Evolutionary conservation across 2,888 invertebrate genomes (phyloP).

Genomic region (Drosophila seclusa): DNA sequence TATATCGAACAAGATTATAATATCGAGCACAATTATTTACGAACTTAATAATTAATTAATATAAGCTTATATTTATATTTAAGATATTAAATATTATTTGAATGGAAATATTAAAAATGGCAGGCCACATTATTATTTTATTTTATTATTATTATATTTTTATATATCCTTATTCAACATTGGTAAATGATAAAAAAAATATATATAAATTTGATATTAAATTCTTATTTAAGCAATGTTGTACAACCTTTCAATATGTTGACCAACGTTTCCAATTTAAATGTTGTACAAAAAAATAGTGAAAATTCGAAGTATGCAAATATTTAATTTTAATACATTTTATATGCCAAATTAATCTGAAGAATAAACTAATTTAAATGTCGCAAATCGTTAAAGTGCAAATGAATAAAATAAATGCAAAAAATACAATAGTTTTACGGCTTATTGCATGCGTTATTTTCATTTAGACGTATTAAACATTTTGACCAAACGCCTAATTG

Average conservation of each 20-base stretch:
- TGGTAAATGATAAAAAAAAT: neutral
- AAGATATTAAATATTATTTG: neutral
- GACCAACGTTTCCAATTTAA: neutral
- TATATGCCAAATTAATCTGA: neutral
- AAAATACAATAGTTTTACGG: neutral
- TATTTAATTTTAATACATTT: neutral
- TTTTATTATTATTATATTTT: neutral
- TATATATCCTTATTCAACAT: neutral
- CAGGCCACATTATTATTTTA: neutral
- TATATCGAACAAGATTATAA: neutral
- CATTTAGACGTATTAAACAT: neutral
- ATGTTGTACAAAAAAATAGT: neutral
- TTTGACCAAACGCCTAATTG: conserved; percentile 30
- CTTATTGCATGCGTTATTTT: neutral
- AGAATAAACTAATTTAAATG: too few relatives aligned
- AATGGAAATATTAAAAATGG: neutral
- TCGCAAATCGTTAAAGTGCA: neutral
- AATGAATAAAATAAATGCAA: neutral
- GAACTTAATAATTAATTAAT: neutral
- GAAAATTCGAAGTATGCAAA: neutral
- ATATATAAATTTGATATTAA: neutral
- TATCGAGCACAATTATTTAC: neutral
- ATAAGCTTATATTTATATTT: neutral
- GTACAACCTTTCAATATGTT: neutral
- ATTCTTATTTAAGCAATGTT: neutral